Evolutionary conservation across 2,113 vertebrate genomes (phyloP).

Genomic region (Corapipo altera): DNA sequence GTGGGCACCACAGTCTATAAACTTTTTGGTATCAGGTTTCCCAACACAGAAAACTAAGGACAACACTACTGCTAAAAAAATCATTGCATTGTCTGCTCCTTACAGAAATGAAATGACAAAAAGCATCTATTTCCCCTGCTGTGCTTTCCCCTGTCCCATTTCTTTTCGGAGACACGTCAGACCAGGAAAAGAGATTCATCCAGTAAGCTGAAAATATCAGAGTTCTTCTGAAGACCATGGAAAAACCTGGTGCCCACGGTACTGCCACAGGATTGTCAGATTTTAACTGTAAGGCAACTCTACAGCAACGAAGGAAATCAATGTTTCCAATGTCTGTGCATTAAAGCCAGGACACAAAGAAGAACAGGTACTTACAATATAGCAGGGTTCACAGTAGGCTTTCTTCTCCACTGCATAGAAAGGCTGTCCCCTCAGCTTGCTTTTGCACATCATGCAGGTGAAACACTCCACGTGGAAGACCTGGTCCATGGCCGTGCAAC

Average conservation of each 20-base stretch:
- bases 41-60: background rate
- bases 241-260: background rate
- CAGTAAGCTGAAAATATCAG: background rate
- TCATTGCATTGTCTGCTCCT: background rate
- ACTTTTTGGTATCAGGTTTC: background rate
- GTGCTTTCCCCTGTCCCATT: background rate
- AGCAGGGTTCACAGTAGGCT: constrained; percentile 96
- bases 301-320: background rate
- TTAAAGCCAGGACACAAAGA: background rate
- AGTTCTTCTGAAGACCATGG: background rate
- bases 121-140: background rate
- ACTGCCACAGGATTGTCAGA: background rate
- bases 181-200: background rate
- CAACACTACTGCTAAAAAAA: background rate
- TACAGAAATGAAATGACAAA: background rate
- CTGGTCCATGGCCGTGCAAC: constrained; percentile 98
- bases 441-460: constrained; percentile 89
- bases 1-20: background rate
- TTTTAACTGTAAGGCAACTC: background rate
- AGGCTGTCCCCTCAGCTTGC: constrained; percentile 92
- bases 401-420: constrained; percentile 98
- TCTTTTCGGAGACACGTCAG: background rate
- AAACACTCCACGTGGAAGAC: constrained; percentile 97
- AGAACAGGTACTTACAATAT: constrained; percentile 84
- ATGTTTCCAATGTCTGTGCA: background rate